Conservation (phyloP, 2,797 vertebrate genomes). For the Oryzias sinensis region DNA sequence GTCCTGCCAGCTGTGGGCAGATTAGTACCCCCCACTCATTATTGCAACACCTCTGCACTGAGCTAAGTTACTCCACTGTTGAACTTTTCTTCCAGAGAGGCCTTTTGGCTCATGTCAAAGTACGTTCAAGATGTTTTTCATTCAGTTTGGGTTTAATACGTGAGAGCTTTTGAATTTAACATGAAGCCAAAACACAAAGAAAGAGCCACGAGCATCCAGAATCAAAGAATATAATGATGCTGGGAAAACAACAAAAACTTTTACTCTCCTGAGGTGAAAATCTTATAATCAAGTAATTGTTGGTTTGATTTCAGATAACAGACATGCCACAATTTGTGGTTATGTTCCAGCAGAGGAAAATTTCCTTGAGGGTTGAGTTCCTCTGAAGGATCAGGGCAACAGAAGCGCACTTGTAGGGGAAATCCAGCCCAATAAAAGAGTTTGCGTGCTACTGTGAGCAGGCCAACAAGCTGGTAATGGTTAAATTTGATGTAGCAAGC, state of each 20-base stretch:
- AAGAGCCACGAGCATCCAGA: background rate
- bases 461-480: conserved; percentile 11
- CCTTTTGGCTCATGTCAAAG: background rate
- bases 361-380: conserved; percentile 32
- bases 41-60: conserved; percentile 15
- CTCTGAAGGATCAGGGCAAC: conserved; percentile 22
- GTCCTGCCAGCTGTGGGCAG: conserved; percentile 71
- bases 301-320: conserved; percentile 39
- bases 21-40: conserved; percentile 53
- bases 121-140: too few relatives aligned
- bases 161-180: background rate
- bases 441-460: conserved; percentile 25
- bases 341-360: conserved; percentile 33
- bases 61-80: background rate
- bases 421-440: conserved; percentile 47
- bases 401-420: conserved; percentile 36
- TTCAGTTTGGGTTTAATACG: too few relatives aligned
- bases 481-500: conserved; percentile 40
- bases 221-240: background rate
- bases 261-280: conserved; percentile 37
- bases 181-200: conserved; percentile 2
- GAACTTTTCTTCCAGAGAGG: background rate
- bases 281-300: conserved; percentile 38
- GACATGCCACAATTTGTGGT: conserved; percentile 42
- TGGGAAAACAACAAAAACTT: background rate